These are phyloP conservation scores for Tokudaia muenninki DNA, from an alignment of 2,797 vertebrate genomes.

Conservation along the genomic window DNA sequence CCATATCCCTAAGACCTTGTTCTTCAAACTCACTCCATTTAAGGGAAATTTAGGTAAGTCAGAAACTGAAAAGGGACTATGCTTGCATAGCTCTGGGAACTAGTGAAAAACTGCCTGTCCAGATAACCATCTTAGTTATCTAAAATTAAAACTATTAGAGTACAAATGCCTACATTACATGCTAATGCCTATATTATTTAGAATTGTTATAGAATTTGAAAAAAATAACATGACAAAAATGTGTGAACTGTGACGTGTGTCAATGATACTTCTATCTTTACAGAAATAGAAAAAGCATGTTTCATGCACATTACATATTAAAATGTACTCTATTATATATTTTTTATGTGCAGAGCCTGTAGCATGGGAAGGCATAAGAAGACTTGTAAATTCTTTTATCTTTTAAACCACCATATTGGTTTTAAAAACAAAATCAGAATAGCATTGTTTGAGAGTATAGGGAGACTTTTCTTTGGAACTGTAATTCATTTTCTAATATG, in stretches of 20 bases:
- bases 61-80: conserved; percentile 60
- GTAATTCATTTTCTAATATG: neutral
- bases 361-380: neutral
- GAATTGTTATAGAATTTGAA: conserved; percentile 24
- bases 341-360: neutral
- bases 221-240: conserved; percentile 4
- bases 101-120: conserved; percentile 51
- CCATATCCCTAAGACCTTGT: conserved; percentile 70
- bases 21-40: conserved; percentile 75
- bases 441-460: neutral
- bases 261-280: neutral
- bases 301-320: neutral
- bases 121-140: conserved; percentile 61
- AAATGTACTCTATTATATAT: neutral
- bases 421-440: neutral
- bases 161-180: neutral
- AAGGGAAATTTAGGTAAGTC: conserved; percentile 78
- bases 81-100: conserved; percentile 64
- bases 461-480: neutral
- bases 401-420: neutral
- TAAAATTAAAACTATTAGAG: neutral
- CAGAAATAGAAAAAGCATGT: neutral
- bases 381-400: neutral
- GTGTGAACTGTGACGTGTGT: neutral
- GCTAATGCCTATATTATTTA: neutral